A percentile compares a stretch with the other conserved stretches of the same genome.
These are phyloP conservation scores for Poecile atricapillus DNA, from an alignment of 2,113 vertebrate genomes.

Conservation along the genomic window DNA sequence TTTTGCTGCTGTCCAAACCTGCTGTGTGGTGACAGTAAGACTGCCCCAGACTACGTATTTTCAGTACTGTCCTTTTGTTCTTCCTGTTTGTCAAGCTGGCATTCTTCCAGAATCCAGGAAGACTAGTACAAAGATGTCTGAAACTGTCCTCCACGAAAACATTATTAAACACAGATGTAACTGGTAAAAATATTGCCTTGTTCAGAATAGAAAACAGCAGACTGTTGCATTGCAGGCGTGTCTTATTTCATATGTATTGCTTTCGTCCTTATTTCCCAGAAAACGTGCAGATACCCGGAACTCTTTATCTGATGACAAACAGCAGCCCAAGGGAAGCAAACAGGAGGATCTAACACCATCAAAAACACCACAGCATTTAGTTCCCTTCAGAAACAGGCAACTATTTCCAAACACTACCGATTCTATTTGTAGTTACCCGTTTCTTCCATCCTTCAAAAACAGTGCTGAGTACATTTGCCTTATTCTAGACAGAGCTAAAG, in stretches of 20 bases:
- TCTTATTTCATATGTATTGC: background rate
- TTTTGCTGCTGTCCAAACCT: conserved; percentile 52
- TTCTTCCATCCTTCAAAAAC: background rate
- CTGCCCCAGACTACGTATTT: conserved; percentile 30
- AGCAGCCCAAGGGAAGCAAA: conserved; percentile 2
- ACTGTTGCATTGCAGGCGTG: background rate
- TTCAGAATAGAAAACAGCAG: background rate
- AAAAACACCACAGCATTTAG: background rate
- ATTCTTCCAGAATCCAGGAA: conserved; percentile 18
- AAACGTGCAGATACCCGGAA: background rate
- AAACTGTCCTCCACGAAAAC: background rate
- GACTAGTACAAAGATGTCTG: background rate
- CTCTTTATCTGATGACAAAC: conserved; percentile 43
- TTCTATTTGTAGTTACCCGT: background rate
- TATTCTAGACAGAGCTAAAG: background rate
- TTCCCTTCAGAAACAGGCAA: background rate
- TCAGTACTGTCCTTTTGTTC: conserved; percentile 55
- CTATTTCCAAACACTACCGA: background rate
- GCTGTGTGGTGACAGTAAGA: conserved; percentile 20
- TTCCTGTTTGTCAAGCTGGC: conserved; percentile 37
- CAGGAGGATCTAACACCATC: background rate
- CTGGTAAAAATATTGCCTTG: background rate
- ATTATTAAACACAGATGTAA: background rate
- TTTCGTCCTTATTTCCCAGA: background rate
- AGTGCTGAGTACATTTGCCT: background rate